Conservation (phyloP, 2,113 vertebrate species). For the Daboia siamensis region DNA sequence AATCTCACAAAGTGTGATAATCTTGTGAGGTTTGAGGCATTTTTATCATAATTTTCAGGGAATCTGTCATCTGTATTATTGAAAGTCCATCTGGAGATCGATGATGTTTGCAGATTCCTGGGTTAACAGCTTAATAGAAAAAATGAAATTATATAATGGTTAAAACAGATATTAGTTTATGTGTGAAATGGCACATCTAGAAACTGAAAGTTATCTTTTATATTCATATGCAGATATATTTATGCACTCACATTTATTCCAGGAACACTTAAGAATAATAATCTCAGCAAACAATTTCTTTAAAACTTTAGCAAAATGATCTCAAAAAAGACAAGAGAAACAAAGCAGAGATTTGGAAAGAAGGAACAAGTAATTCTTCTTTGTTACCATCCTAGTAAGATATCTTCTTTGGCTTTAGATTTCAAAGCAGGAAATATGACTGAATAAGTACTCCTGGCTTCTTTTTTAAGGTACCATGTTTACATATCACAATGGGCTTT, state of each 20-base stretch:
- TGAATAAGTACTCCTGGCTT: background rate
- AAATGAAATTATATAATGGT: background rate
- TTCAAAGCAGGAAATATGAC: background rate
- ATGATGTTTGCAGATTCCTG: background rate
- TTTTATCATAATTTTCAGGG: background rate
- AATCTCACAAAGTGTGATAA: background rate
- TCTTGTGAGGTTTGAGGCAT: background rate
- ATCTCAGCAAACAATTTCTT: background rate
- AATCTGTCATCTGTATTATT: background rate
- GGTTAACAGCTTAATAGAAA: background rate
- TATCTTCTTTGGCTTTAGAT: background rate
- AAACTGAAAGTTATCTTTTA: background rate
- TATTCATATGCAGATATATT: background rate
- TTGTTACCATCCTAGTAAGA: background rate
- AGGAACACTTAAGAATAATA: background rate
- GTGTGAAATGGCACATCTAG: background rate
- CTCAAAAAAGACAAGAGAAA: background rate
- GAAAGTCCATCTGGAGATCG: background rate
- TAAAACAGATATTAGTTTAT: background rate
- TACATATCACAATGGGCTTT: background rate
- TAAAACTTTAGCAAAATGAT: background rate
- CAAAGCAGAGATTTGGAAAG: background rate
- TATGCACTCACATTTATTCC: background rate
- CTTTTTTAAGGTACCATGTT: background rate
- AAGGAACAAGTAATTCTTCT: background rate